phyloP scores from a whole-genome alignment of 2,888 invertebrate genomes.

The Rhogogaster chlorosoma region DNA sequence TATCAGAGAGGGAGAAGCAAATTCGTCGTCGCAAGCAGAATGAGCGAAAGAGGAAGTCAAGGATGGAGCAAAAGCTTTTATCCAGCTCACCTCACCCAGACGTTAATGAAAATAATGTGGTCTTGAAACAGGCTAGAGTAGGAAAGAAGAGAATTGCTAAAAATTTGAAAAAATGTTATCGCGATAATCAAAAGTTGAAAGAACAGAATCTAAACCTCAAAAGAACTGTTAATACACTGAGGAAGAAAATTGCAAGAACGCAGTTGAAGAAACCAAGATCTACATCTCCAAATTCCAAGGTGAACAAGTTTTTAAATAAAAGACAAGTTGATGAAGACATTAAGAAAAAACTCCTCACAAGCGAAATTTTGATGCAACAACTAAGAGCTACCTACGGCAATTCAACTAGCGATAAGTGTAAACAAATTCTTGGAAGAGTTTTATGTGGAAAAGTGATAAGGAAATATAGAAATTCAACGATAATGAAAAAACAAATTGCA shows the following conservation, averaged over 20 bases:
- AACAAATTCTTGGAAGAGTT: not conserved
- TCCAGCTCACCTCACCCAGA: not conserved
- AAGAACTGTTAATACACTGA: too few relatives aligned
- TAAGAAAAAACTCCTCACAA: not conserved
- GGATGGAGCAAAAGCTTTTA: not conserved
- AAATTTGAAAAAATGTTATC: not conserved
- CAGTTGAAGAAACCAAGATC: not conserved
- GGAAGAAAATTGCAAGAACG: too few relatives aligned
- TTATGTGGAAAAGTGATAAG: not conserved
- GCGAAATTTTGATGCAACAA: not conserved
- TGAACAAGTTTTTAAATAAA: not conserved
- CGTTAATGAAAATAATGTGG: not conserved
- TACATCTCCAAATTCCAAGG: not conserved
- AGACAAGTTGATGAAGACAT: not conserved
- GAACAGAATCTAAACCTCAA: not conserved
- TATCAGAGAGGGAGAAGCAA: not conserved
- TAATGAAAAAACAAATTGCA: not conserved
- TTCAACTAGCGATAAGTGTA: not conserved
- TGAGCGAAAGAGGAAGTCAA: not conserved
- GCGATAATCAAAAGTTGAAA: not conserved
- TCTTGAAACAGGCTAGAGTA: not conserved
- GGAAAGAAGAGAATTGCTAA: not conserved
- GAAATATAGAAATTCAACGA: not conserved
- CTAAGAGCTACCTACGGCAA: not conserved
- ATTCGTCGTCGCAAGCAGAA: not conserved